Conservation (phyloP, 2,888 invertebrate species). For the Salpingus planirostris region DNA sequence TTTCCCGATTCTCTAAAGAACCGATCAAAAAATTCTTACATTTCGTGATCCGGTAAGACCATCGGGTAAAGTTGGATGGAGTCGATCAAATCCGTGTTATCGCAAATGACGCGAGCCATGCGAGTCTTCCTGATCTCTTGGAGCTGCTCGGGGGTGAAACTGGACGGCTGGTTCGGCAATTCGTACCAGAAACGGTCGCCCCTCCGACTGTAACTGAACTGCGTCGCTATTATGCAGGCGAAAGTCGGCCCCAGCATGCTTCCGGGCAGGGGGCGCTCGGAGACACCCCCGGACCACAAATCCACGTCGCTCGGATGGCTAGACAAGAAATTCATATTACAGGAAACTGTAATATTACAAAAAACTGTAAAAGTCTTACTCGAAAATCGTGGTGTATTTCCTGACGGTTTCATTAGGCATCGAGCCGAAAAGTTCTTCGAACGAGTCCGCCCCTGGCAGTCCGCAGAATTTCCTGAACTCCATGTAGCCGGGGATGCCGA, state of each 20-base stretch:
- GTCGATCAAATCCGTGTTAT: conserved; percentile 87
- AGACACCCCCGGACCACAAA: conserved; percentile 90
- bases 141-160: conserved; percentile 80
- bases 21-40: conserved; percentile 52
- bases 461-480: conserved; percentile 89
- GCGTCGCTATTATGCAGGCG: conserved; percentile 87
- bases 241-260: conserved; percentile 93
- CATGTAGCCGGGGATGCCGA: conserved; percentile 88
- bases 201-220: conserved; percentile 79
- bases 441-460: conserved; percentile 64
- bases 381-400: conserved; percentile 75
- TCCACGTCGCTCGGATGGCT: conserved; percentile 87
- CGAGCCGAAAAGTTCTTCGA: conserved; percentile 73
- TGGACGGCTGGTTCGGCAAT: conserved; percentile 82
- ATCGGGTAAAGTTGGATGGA: conserved; percentile 86
- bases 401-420: conserved; percentile 84
- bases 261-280: conserved; percentile 80
- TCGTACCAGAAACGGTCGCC: conserved; percentile 96
- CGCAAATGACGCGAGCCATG: conserved; percentile 77
- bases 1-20: too few species aligned
- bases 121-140: conserved; percentile 73
- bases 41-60: conserved; percentile 86
- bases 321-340: conserved; percentile 4
- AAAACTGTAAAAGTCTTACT: conserved; percentile 43
- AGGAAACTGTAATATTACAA: not conserved